Conservation (phyloP, 2,888 invertebrate genomes). For the Timandra comae region DNA sequence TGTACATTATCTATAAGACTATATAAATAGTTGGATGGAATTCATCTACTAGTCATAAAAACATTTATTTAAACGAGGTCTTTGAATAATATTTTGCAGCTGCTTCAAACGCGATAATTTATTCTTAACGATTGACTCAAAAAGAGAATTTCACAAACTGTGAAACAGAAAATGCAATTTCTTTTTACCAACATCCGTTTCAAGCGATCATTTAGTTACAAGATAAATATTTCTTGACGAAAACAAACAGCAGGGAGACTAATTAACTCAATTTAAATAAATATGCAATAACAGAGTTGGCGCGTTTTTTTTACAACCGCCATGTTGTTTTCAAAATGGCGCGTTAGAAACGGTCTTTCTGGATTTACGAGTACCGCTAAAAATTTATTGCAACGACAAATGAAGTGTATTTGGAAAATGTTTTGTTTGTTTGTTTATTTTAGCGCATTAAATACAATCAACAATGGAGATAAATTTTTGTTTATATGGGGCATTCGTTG, state of each 20-base stretch:
- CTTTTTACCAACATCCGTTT: conserved; percentile 1
- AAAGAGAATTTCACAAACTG: background rate
- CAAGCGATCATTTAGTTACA: background rate
- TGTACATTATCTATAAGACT: too few relatives aligned
- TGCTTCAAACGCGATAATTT: too few relatives aligned
- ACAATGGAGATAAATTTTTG: too few relatives aligned
- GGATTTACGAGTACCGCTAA: conserved; percentile 20
- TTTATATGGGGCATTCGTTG: too few relatives aligned
- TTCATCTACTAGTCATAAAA: too few relatives aligned
- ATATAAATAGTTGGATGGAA: too few relatives aligned
- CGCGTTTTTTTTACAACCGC: conserved; percentile 26
- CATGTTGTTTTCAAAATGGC: conserved; percentile 27
- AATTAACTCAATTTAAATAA: conserved; percentile 48
- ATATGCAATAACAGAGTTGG: conserved; percentile 36
- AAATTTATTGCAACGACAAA: conserved; percentile 22
- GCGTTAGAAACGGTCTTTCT: conserved; percentile 18
- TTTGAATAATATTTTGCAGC: too few relatives aligned
- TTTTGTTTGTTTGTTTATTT: conserved; percentile 11
- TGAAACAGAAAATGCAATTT: conserved; percentile 1
- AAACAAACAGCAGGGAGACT: conserved; percentile 30
- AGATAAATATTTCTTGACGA: conserved; percentile 25
- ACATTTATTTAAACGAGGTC: too few relatives aligned
- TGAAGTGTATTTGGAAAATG: conserved; percentile 15
- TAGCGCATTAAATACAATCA: conserved; percentile 1
- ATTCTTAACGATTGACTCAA: too few relatives aligned